phyloP scores from a whole-genome alignment of 2,797 vertebrate species.

The Ctenopoma kingsleyae region DNA sequence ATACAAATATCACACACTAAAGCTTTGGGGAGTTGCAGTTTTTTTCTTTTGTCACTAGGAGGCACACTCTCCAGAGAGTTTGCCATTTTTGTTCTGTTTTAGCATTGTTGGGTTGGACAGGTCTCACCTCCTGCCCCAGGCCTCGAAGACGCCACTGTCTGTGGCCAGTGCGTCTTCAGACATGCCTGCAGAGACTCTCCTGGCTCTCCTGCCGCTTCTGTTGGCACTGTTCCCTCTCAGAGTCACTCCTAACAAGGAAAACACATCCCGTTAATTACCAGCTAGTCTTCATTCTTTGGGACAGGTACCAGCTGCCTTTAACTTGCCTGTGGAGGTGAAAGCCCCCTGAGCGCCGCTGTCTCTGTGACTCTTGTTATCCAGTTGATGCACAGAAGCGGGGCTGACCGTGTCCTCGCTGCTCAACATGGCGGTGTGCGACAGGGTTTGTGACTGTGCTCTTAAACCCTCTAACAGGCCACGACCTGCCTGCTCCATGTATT shows the following conservation, averaged over 20 bases:
- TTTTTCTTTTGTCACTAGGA: slow-evolving; percentile 37
- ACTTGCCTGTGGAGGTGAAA: slow-evolving; percentile 79
- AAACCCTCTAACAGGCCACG: slow-evolving; percentile 90
- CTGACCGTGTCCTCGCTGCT: slow-evolving; percentile 79
- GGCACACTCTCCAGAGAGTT: slow-evolving; percentile 33
- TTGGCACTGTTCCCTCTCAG: slow-evolving; percentile 91
- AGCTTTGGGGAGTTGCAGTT: slow-evolving; percentile 12
- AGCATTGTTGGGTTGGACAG: neutral
- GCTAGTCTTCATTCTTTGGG: neutral
- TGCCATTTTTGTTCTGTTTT: neutral
- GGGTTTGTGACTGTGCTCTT: slow-evolving; percentile 82
- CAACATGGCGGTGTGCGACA: slow-evolving; percentile 62
- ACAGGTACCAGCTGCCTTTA: neutral
- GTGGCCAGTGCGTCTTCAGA: slow-evolving; percentile 96
- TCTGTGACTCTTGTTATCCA: slow-evolving; percentile 86
- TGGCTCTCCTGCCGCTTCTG: slow-evolving; percentile 89
- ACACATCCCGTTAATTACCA: neutral
- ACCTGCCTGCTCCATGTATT: slow-evolving; percentile 92
- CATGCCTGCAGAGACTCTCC: slow-evolving; percentile 92
- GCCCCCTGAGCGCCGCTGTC: slow-evolving; percentile 83
- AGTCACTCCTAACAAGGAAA: slow-evolving; percentile 86
- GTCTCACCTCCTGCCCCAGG: slow-evolving; percentile 92
- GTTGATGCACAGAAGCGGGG: slow-evolving; percentile 62
- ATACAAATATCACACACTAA: neutral
- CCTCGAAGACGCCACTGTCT: slow-evolving; percentile 98